Percentiles rank a stretch among this genome's conserved stretches.
phyloP scores from a whole-genome alignment of 1,140 invertebrate genomes.

The Drosophila truncata region DNA sequence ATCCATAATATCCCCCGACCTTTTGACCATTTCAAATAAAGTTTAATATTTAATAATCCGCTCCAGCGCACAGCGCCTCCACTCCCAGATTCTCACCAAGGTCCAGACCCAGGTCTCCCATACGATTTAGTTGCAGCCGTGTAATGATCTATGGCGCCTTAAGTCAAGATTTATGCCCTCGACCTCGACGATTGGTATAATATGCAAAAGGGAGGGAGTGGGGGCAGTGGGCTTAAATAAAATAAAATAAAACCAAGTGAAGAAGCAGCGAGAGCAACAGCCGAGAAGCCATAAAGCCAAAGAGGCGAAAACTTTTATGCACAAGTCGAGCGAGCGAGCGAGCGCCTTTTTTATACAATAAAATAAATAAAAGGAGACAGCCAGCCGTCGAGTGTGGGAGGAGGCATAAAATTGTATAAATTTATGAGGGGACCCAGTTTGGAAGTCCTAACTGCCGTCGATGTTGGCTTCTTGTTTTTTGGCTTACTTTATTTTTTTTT shows the following conservation, averaged over 20 bases:
- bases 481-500: constrained; percentile 14
- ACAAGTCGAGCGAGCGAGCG: constrained; percentile 23
- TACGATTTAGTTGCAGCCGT: constrained; percentile 59
- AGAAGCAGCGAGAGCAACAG: constrained; percentile 16
- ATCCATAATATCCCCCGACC: constrained; percentile 7
- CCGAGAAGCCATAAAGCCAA: constrained; percentile 71
- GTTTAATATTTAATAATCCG: constrained; percentile 78
- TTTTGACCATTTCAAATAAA: constrained; percentile 36
- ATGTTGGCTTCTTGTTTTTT: constrained; percentile 31
- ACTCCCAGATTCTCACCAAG: neutral
- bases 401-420: constrained; percentile 73
- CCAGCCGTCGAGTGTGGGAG: constrained; percentile 13
- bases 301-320: constrained; percentile 56
- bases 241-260: constrained; percentile 13
- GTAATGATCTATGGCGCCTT: constrained; percentile 77
- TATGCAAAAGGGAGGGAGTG: constrained; percentile 41
- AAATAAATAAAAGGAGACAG: constrained; percentile 67
- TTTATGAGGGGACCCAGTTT: constrained; percentile 64
- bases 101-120: constrained; percentile 13
- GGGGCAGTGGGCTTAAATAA: constrained; percentile 8
- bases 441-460: constrained; percentile 40
- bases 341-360: constrained; percentile 72
- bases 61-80: constrained; percentile 33
- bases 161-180: constrained; percentile 74
- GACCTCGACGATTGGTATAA: constrained; percentile 63